These are phyloP conservation scores for Automeris io DNA, from an alignment of 2,888 invertebrate genomes.

Conservation along the genomic window DNA sequence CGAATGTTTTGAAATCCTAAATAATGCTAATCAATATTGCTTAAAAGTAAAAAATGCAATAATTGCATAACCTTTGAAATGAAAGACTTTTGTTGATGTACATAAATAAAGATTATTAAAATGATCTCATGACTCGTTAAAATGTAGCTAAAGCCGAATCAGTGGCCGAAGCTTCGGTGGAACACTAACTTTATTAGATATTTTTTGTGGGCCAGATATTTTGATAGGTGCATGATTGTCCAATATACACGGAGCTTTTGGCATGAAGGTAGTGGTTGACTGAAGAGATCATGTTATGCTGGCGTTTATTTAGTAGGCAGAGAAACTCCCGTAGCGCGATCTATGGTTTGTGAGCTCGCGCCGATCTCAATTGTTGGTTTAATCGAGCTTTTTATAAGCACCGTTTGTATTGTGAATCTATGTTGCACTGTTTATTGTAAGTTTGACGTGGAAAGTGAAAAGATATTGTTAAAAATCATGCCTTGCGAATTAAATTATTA, in stretches of 20 bases:
- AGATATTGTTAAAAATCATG: constrained; percentile 3
- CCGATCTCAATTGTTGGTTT: constrained; percentile 68
- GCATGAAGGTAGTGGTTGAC: constrained; percentile 4
- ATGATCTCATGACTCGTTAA: too few relatives aligned
- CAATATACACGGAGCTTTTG: constrained; percentile 24
- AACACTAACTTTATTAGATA: too few relatives aligned
- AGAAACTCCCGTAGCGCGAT: constrained; percentile 60
- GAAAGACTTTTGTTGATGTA: too few relatives aligned
- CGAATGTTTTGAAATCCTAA: too few relatives aligned
- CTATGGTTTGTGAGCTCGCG: constrained; percentile 59
- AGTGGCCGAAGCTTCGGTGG: too few relatives aligned
- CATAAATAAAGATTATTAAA: too few relatives aligned
- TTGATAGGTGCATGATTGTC: constrained; percentile 33
- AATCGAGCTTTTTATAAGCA: constrained; percentile 63
- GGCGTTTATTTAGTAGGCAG: constrained; percentile 31
- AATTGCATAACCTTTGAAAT: too few relatives aligned
- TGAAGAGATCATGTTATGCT: constrained; percentile 20
- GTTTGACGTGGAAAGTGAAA: constrained; percentile 6
- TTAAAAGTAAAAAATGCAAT: too few relatives aligned
- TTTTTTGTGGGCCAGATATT: constrained; percentile 41
- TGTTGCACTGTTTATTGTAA: constrained; percentile 4
- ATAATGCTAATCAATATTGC: too few relatives aligned
- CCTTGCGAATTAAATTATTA: background rate
- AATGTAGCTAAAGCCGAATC: too few relatives aligned
- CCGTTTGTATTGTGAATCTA: constrained; percentile 46